Percentiles rank a stretch among this genome's conserved stretches.
These are phyloP conservation scores for Condylostylus longicornis DNA, from an alignment of 1,140 invertebrate species.

Conservation along the genomic window DNA sequence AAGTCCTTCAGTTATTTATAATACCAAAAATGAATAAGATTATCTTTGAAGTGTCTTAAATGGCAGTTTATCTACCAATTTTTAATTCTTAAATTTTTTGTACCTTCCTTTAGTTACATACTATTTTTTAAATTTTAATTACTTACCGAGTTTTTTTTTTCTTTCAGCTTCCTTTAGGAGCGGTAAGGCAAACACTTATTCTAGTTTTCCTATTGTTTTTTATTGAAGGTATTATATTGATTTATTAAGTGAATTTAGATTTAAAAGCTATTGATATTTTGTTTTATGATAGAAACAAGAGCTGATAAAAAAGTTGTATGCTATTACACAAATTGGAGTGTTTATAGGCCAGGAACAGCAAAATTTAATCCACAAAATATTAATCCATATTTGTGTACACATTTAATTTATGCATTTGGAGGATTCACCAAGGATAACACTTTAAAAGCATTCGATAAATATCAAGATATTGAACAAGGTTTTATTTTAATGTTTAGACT, in stretches of 20 bases:
- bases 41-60: too few relatives aligned
- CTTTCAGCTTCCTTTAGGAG: slow-evolving; percentile 26
- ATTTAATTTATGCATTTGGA: slow-evolving; percentile 88
- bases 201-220: slow-evolving; percentile 24
- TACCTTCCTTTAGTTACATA: too few relatives aligned
- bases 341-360: slow-evolving; percentile 71
- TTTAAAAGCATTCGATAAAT: slow-evolving; percentile 83
- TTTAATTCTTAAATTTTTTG: too few relatives aligned
- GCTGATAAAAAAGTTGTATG: slow-evolving; percentile 61
- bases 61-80: too few relatives aligned
- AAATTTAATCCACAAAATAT: slow-evolving; percentile 90
- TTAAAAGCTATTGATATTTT: not conserved
- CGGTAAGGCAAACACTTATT: slow-evolving; percentile 27
- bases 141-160: slow-evolving; percentile 10
- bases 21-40: too few relatives aligned
- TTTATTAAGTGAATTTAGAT: not conserved
- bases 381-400: slow-evolving; percentile 88
- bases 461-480: slow-evolving; percentile 92
- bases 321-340: slow-evolving; percentile 91
- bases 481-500: slow-evolving; percentile 4
- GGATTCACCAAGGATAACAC: slow-evolving; percentile 83
- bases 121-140: too few relatives aligned
- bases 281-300: slow-evolving; percentile 10
- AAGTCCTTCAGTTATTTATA: too few relatives aligned
- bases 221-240: slow-evolving; percentile 20